Evolutionary conservation across 1,140 invertebrate species (phyloP).

Genomic region (Diuraphis noxia): DNA sequence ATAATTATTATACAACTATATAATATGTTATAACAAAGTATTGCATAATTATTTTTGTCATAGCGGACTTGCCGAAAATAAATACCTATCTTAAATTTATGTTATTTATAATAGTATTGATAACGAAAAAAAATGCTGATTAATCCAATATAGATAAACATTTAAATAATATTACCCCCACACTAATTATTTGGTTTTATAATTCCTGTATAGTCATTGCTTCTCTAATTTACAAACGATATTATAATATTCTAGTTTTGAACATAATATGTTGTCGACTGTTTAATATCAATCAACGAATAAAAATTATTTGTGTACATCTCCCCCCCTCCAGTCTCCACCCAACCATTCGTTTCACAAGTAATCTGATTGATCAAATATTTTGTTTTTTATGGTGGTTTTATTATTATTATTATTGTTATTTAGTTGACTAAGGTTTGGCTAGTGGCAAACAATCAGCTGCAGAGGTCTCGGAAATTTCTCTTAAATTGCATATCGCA

Average conservation of each 20-base stretch:
- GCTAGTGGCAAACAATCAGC: not conserved
- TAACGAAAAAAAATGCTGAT: not conserved
- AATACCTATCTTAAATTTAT: too few species aligned
- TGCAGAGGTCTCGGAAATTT: slow-evolving; percentile 18
- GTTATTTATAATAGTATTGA: not conserved
- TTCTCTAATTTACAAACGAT: not conserved
- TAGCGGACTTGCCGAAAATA: too few species aligned
- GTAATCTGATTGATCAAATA: not conserved
- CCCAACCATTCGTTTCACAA: not conserved
- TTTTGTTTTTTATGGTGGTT: not conserved
- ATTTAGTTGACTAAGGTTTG: not conserved
- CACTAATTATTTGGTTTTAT: not conserved
- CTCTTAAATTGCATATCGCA: slow-evolving; percentile 14
- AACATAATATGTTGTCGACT: not conserved
- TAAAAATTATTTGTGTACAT: not conserved
- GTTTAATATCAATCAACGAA: not conserved
- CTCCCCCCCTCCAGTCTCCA: too few species aligned
- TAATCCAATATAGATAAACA: not conserved
- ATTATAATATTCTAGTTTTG: too few species aligned
- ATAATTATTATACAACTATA: too few species aligned
- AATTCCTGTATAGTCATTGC: not conserved
- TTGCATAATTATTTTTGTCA: too few species aligned
- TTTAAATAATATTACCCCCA: not conserved
- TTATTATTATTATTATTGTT: not conserved
- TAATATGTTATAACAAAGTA: too few species aligned